Conservation (phyloP, 2,113 vertebrate species). For the Oryzias curvinotus region DNA sequence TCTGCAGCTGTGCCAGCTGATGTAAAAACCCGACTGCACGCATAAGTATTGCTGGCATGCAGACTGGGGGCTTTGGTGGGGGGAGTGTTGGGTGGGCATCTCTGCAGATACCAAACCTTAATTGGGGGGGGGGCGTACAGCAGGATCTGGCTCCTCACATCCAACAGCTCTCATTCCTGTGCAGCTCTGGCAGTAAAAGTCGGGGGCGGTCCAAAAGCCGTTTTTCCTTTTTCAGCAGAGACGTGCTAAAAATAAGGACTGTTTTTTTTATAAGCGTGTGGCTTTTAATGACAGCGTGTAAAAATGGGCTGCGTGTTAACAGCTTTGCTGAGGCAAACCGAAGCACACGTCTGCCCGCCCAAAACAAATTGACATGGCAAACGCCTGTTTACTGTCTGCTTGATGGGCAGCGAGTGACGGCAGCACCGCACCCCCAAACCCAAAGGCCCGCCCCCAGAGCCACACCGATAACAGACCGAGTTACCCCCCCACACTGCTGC, state of each 20-base stretch:
- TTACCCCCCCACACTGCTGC: too few species aligned
- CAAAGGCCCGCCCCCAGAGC: slow-evolving; percentile 7
- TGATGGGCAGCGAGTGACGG: slow-evolving; percentile 45
- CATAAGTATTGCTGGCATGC: slow-evolving; percentile 49
- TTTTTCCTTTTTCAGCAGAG: slow-evolving; percentile 58
- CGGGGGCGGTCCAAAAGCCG: slow-evolving; percentile 49
- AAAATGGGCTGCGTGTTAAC: slow-evolving; percentile 79
- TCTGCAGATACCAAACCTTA: slow-evolving; percentile 36
- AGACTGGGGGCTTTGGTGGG: slow-evolving; percentile 6
- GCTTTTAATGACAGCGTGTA: slow-evolving; percentile 80
- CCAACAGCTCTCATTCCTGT: slow-evolving; percentile 3
- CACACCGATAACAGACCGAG: slow-evolving; percentile 11
- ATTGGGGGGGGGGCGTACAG: slow-evolving; percentile 32
- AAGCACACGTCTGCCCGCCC: slow-evolving; percentile 68
- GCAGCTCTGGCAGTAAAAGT: slow-evolving; percentile 36
- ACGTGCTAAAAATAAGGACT: slow-evolving; percentile 76
- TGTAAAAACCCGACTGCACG: slow-evolving; percentile 50
- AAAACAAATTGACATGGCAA: slow-evolving; percentile 78
- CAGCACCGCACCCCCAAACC: slow-evolving; percentile 32
- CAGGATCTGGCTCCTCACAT: slow-evolving; percentile 37
- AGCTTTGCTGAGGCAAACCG: slow-evolving; percentile 72
- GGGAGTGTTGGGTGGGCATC: slow-evolving; percentile 39
- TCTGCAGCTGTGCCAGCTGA: slow-evolving; percentile 3
- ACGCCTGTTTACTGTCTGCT: slow-evolving; percentile 61
- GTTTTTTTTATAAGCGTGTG: slow-evolving; percentile 75